Conservation (phyloP, 2,797 vertebrate genomes). For the Phrynocephalus vlangalii region DNA sequence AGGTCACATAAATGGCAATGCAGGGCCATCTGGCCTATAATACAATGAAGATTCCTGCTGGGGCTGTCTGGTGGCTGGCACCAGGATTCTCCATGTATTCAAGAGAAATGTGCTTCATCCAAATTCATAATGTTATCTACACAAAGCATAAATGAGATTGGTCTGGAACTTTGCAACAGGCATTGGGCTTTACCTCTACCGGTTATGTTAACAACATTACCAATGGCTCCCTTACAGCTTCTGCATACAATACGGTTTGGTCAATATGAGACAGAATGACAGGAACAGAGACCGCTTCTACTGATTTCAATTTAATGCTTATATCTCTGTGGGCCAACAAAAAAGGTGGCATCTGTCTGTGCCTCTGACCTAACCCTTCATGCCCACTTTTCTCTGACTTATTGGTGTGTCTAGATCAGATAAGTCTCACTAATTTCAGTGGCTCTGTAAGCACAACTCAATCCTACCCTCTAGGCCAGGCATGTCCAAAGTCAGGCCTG, state of each 20-base stretch:
- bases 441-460: background rate
- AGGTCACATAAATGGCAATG: background rate
- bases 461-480: background rate
- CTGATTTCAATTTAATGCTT: background rate
- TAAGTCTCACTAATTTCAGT: background rate
- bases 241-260: background rate
- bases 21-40: background rate
- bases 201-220: background rate
- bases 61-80: background rate
- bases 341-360: background rate
- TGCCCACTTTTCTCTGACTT: too few species aligned
- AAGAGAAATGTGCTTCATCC: background rate
- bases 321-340: background rate
- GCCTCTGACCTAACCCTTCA: background rate
- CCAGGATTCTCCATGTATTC: background rate
- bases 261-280: background rate
- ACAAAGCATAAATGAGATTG: background rate
- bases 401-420: background rate
- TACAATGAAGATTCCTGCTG: background rate
- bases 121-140: background rate
- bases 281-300: background rate
- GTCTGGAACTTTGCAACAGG: too few species aligned
- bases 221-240: too few species aligned
- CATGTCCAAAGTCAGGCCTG: too few species aligned
- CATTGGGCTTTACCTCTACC: background rate